These are phyloP conservation scores for Drosophila pseudotalamancana DNA, from an alignment of 2,888 invertebrate species.

Conservation along the genomic window DNA sequence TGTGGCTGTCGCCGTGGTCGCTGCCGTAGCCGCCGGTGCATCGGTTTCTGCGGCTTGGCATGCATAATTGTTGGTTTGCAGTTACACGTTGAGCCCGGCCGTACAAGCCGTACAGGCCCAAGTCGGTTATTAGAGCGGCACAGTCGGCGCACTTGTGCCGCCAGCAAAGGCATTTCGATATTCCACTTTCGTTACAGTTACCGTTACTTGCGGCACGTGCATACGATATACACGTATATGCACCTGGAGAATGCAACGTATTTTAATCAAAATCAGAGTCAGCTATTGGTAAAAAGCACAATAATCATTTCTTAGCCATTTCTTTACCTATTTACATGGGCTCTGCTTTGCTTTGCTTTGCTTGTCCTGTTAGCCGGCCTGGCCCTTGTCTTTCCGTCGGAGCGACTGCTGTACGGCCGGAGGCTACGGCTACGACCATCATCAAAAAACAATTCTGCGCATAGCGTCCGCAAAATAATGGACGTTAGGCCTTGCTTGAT, in stretches of 20 bases:
- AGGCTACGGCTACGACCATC: slow-evolving; percentile 61
- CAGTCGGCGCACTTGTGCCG: slow-evolving; percentile 10
- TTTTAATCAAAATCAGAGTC: slow-evolving; percentile 56
- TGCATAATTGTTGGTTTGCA: slow-evolving; percentile 78
- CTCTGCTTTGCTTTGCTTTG: slow-evolving; percentile 24
- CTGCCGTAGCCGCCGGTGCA: slow-evolving; percentile 50
- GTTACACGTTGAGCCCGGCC: slow-evolving; percentile 68
- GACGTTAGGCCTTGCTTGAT: slow-evolving; percentile 76
- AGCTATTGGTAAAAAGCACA: slow-evolving; percentile 23
- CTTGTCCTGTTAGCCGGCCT: slow-evolving; percentile 4
- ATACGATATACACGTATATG: neutral
- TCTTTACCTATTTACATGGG: slow-evolving; percentile 54
- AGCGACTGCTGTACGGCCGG: slow-evolving; percentile 19
- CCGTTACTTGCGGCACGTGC: neutral
- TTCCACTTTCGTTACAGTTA: slow-evolving; percentile 14
- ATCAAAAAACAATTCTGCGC: slow-evolving; percentile 77
- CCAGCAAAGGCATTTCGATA: slow-evolving; percentile 36
- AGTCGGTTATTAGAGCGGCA: slow-evolving; percentile 36
- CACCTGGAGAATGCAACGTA: slow-evolving; percentile 31
- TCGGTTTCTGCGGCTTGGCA: slow-evolving; percentile 74
- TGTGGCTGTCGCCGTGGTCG: slow-evolving; percentile 47
- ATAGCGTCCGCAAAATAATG: slow-evolving; percentile 75
- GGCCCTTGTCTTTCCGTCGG: neutral
- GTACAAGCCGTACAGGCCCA: slow-evolving; percentile 24
- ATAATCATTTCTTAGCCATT: slow-evolving; percentile 72